phyloP scores from a whole-genome alignment of 1,140 invertebrate genomes.

The Riptortus pedestris region DNA sequence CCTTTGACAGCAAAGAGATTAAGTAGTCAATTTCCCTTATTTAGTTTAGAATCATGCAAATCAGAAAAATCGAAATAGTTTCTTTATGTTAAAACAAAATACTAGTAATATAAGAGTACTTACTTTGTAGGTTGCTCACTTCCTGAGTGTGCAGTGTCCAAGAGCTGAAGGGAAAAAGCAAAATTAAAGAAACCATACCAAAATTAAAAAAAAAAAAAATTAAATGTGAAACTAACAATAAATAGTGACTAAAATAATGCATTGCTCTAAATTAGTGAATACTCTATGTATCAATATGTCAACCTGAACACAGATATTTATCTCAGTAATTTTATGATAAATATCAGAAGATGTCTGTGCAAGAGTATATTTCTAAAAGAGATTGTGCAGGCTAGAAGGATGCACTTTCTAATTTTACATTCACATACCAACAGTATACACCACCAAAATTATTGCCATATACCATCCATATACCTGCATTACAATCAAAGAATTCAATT shows the following conservation, averaged over 20 bases:
- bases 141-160: slow-evolving; percentile 42
- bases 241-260: not conserved
- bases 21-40: too few species aligned
- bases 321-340: not conserved
- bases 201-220: slow-evolving; percentile 35
- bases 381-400: too few species aligned
- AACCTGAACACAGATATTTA: not conserved
- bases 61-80: too few species aligned
- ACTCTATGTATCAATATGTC: not conserved
- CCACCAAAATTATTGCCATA: too few species aligned
- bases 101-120: too few species aligned
- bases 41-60: too few species aligned
- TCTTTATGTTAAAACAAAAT: too few species aligned
- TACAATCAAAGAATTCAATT: too few species aligned
- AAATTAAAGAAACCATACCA: slow-evolving; percentile 32
- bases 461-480: too few species aligned
- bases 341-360: not conserved
- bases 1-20: too few species aligned
- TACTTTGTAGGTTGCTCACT: slow-evolving; percentile 42
- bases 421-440: too few species aligned
- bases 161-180: slow-evolving; percentile 42
- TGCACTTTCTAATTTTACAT: too few species aligned
- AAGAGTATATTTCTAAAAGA: not conserved
- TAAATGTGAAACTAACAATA: slow-evolving; percentile 18
- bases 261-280: not conserved